Evolutionary conservation across 2,888 invertebrate species (phyloP).

Genomic region (Philopedon plagiatum): DNA sequence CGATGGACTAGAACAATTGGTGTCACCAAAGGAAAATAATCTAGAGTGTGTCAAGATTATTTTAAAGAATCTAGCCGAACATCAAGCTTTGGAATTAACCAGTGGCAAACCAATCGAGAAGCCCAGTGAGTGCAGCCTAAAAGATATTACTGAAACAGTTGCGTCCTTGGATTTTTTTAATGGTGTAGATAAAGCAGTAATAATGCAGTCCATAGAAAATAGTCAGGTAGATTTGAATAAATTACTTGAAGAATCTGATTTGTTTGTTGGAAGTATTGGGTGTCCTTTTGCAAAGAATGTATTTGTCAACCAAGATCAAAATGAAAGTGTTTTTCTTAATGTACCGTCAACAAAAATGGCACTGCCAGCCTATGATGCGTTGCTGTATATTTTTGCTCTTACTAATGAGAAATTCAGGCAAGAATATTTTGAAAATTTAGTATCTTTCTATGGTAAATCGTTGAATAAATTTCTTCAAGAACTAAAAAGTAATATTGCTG

Average conservation of each 20-base stretch:
- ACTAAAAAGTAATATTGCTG: not conserved
- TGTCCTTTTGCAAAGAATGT: not conserved
- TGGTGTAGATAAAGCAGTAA: not conserved
- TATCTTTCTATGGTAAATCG: constrained; percentile 33
- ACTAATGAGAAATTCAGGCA: constrained; percentile 45
- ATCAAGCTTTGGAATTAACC: not conserved
- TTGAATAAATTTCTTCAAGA: not conserved
- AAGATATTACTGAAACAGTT: not conserved
- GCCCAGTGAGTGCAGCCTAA: not conserved
- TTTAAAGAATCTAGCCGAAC: not conserved
- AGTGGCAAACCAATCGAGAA: not conserved
- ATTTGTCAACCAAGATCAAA: not conserved
- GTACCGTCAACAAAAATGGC: not conserved
- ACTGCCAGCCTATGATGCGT: constrained; percentile 43
- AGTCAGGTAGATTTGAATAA: not conserved
- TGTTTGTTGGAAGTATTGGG: constrained; percentile 29
- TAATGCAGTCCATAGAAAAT: not conserved
- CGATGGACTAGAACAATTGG: not conserved
- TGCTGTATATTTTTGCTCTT: constrained; percentile 40
- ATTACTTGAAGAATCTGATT: constrained; percentile 44
- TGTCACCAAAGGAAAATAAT: not conserved
- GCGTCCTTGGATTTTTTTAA: constrained; percentile 14
- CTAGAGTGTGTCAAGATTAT: not conserved
- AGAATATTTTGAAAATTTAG: constrained; percentile 40
- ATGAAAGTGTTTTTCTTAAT: not conserved